Base-by-base conservation (phyloP, 1,140 invertebrate species). In the Popillia japonica region DNA sequence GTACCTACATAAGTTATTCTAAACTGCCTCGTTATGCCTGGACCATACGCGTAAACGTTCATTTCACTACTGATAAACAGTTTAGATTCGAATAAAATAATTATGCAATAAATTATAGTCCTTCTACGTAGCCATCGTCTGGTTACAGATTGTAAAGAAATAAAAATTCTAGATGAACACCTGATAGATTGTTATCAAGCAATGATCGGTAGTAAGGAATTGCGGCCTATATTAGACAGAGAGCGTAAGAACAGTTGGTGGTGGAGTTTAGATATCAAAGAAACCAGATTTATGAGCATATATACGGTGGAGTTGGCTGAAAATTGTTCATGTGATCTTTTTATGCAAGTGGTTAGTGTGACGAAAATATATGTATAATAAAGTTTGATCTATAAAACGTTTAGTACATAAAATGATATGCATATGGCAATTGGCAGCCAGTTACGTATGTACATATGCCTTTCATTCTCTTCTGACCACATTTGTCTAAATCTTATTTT, bases 31-130 rank as follows among this genome's bases (percentile, higher is more conserved):
- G 27, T 34, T 34, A 34, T 34, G 27, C 27, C 27, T 55, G 17
- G 0, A 17, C 17, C 48, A 17, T 17, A 17, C 14, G 14, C 2
- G 48, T 55, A 55, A 55, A 55, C 14, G 48, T 55, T 55, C 17
- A 55, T 55, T 55, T 6, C 17, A 6, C 6, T 6, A 17, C 48
- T 6, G 48, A 55, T 55, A n/a, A 55, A 55, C 48, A 17, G 14
- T 55, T 55, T 55, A 55, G 48, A 55, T 55, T 55, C 17, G 48
- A 55, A 55, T 55, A 55, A 55, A 55, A 55, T 55, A 55, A 55
- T 55, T 55, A 55, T n/a, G 48, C 48, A 55, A 17, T 55, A 55
- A 55, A 55, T 55, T 55, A 55, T 17, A 55, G 17, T n/a, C 6
- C 48, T 17, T 55, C 11, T 55, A 17, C 6, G 17, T n/a, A 3